Evolutionary conservation across 2,888 invertebrate species (phyloP), one percentile per base, ranked within the genome.

Genomic region (Melikaiella ostensackeni): DNA sequence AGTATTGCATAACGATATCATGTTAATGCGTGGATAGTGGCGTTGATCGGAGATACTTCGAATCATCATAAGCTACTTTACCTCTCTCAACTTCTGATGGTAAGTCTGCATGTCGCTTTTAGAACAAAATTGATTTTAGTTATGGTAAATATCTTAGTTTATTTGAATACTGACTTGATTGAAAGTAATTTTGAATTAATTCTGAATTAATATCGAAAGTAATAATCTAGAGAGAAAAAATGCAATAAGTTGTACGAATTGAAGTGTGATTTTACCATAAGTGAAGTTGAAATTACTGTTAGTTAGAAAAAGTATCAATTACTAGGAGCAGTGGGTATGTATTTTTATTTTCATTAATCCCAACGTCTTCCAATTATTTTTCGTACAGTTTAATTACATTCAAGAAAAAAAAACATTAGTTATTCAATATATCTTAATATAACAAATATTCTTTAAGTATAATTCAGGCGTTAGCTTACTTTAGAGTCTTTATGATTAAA

Each of bases 51-150:
- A 90, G 93, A 92, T 83, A 93, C 93, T 90, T 93, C 92, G 91
- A 93, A 93, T 90, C 93, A 93, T 86, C 93, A 93, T 91, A 93
- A 92, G 90, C 92, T 93, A 87, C 93, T 93, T 89, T 93, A 93
- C 90, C 91, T 93, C 86, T 93, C 93, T 81, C 93, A 93, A 92
- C 92, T 93, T 85, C 92, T 92, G 79, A 88, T 93, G 92, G 92
- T 93, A 92, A 92, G 93, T 93, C 91, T 92, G 90, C 90, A 90
- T 90, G 90, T 62, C 78, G 42, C 76, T 46, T 70, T 42, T 74
- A 42, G 46, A 76, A 24, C 33, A 11, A 9, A 21, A 7, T 81
- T 80, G 80, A 75, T 82, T 85, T 84, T 76, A 83, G 82, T 87
- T 85, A 81, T 81, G 83, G 83, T 84, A 79, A 79, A 75, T 55